Conservation (phyloP, 2,797 vertebrate genomes). For the Margarornis squamiger region DNA sequence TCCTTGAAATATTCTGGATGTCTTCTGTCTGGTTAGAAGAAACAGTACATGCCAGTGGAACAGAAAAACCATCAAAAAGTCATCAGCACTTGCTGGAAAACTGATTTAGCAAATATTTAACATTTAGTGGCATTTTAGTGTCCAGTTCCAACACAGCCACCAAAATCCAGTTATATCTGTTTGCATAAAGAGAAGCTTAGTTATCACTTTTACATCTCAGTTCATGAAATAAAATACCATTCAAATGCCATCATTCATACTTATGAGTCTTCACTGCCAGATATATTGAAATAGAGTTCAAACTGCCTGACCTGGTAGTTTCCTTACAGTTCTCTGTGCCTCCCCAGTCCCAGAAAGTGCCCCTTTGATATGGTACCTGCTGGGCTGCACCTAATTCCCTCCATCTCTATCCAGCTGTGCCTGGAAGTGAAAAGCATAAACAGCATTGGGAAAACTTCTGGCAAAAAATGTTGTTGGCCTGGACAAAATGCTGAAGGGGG, state of each 20-base stretch:
- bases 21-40: neutral
- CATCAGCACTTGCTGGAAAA: neutral
- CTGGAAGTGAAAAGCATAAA: neutral
- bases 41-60: neutral
- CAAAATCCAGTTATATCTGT: neutral
- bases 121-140: neutral
- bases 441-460: neutral
- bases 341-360: neutral
- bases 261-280: neutral
- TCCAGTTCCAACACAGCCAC: neutral
- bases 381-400: neutral
- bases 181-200: neutral
- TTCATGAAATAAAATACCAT: neutral
- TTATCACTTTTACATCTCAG: neutral
- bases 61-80: neutral
- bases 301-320: neutral
- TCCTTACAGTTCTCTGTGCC: neutral
- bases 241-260: neutral
- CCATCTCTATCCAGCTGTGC: neutral
- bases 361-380: neutral
- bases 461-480: neutral
- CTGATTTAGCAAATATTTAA: slow-evolving; percentile 24
- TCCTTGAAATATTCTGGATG: slow-evolving; percentile 49
- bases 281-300: neutral
- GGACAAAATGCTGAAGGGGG: neutral